A percentile compares a stretch with the other conserved stretches of the same genome.
These are phyloP conservation scores for Gadus macrocephalus DNA, from an alignment of 2,113 vertebrate species.

Conservation along the genomic window DNA sequence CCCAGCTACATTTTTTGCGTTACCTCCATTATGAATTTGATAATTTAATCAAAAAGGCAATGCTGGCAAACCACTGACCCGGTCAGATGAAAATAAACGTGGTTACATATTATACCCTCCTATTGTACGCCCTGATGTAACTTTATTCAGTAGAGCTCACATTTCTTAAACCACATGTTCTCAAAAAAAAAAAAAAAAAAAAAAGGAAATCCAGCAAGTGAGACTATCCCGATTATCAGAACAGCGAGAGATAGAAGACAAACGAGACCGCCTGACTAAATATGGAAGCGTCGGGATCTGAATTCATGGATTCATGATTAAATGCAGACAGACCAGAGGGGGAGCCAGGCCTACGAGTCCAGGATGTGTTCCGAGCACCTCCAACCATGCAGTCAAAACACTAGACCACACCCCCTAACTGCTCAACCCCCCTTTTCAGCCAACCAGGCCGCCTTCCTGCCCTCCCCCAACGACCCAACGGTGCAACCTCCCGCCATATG, in stretches of 20 bases:
- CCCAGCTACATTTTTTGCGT: too few species aligned
- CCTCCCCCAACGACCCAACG: conserved; percentile 52
- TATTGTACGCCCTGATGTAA: too few species aligned
- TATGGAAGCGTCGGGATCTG: conserved; percentile 23
- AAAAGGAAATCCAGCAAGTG: not conserved
- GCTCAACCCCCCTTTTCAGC: conserved; percentile 63
- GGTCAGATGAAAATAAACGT: too few species aligned
- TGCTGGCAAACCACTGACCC: too few species aligned
- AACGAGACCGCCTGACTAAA: conserved; percentile 14
- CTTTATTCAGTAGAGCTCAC: too few species aligned
- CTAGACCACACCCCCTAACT: conserved; percentile 53
- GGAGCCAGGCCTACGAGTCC: conserved; percentile 32
- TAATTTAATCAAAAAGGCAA: too few species aligned
- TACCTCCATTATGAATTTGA: too few species aligned
- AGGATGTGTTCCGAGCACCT: conserved; percentile 42
- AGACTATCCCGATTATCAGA: conserved; percentile 1
- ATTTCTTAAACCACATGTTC: too few species aligned
- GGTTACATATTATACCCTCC: too few species aligned
- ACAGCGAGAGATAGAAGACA: too few species aligned
- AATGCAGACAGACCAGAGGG: conserved; percentile 34
- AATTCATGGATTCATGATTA: conserved; percentile 44
- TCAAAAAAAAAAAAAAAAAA: not conserved
- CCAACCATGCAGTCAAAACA: conserved; percentile 50
- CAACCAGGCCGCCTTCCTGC: conserved; percentile 46
- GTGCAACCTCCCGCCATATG: conserved; percentile 47